Evolutionary conservation across 2,797 vertebrate species (phyloP).

Genomic region (Liparis tanakae): DNA sequence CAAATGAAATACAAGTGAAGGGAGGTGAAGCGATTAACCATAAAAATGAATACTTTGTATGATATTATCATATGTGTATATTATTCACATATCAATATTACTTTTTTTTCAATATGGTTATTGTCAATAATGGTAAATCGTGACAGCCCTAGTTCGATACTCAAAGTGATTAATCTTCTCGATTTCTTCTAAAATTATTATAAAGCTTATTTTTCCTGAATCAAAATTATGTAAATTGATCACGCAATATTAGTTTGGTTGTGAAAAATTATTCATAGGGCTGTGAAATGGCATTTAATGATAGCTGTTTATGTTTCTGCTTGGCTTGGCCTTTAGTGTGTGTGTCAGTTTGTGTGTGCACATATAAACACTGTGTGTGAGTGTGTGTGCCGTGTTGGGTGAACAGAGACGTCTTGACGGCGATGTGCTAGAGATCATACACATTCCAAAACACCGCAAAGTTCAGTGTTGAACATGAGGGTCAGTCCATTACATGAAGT

Average conservation of each 20-base stretch:
- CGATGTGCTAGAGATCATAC: constrained; percentile 57
- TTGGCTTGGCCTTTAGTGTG: constrained; percentile 18
- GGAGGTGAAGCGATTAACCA: neutral
- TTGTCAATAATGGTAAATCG: too few species aligned
- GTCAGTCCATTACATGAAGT: constrained; percentile 63
- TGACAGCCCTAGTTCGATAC: too few species aligned
- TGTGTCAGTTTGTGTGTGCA: neutral
- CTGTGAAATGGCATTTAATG: too few species aligned
- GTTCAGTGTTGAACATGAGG: constrained; percentile 70
- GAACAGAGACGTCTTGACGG: constrained; percentile 47
- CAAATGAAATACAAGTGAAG: neutral
- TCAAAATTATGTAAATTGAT: too few species aligned
- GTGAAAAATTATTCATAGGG: too few species aligned
- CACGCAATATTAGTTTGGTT: too few species aligned
- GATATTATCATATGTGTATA: neutral
- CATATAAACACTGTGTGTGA: neutral
- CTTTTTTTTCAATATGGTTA: neutral
- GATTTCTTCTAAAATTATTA: too few species aligned
- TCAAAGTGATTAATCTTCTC: too few species aligned
- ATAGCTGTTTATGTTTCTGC: constrained; percentile 35
- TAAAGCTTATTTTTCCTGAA: too few species aligned
- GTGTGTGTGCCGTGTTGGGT: constrained; percentile 10
- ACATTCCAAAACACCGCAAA: constrained; percentile 67
- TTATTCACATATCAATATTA: neutral
- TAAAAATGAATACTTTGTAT: neutral